Evolutionary conservation across 2,888 invertebrate genomes (phyloP).

Genomic region (Xiphydria camelus): DNA sequence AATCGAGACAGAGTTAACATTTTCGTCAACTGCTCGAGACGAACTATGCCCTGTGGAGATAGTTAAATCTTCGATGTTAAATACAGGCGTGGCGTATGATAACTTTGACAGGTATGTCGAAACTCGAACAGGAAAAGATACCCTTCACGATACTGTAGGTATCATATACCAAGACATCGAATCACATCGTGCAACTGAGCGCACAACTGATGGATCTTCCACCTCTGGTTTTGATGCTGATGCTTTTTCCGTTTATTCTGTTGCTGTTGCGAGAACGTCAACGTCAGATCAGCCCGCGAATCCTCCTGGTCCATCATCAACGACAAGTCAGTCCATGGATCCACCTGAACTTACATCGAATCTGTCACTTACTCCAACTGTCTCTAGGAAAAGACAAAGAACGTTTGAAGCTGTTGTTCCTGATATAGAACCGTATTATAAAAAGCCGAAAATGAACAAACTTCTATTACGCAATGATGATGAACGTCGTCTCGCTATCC

Average conservation of each 20-base stretch:
- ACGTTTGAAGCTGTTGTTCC: too few relatives aligned
- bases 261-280: too few relatives aligned
- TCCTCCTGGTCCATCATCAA: too few relatives aligned
- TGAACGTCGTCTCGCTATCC: background rate
- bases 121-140: constrained; percentile 29
- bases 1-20: constrained; percentile 37
- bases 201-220: too few relatives aligned
- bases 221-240: too few relatives aligned
- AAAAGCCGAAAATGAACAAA: constrained; percentile 11
- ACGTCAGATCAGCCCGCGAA: too few relatives aligned
- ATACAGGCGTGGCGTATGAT: constrained; percentile 27
- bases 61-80: constrained; percentile 8
- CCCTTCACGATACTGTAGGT: constrained; percentile 28
- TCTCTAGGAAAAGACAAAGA: too few relatives aligned
- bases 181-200: background rate
- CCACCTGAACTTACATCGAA: background rate
- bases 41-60: constrained; percentile 22
- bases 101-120: constrained; percentile 35
- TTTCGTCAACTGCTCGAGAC: constrained; percentile 8
- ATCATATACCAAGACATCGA: constrained; percentile 27
- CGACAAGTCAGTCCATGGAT: background rate
- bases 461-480: constrained; percentile 11
- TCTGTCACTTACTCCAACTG: too few relatives aligned
- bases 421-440: too few relatives aligned
- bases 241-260: too few relatives aligned